These are phyloP conservation scores for Cichladusa arquata DNA, from an alignment of 2,113 vertebrate genomes.

Conservation along the genomic window DNA sequence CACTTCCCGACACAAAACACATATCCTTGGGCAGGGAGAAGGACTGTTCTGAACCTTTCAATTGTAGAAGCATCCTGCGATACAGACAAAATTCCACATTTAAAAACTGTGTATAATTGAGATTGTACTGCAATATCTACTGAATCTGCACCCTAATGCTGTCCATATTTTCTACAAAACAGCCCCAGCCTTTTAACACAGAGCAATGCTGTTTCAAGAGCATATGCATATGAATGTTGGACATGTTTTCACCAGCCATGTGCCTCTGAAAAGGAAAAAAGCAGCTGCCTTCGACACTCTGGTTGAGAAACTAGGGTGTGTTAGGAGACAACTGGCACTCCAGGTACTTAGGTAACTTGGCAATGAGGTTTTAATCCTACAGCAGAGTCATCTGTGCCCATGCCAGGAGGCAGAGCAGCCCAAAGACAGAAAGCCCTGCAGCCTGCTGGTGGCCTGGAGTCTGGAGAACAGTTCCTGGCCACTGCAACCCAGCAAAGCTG, in stretches of 20 bases:
- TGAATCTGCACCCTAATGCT: background rate
- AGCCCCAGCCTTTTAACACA: background rate
- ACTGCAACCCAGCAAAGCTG: background rate
- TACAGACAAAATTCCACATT: background rate
- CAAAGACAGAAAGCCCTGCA: background rate
- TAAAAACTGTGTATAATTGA: background rate
- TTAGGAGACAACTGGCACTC: background rate
- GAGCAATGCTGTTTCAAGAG: background rate
- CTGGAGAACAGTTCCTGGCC: fast-evolving
- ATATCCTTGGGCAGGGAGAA: background rate
- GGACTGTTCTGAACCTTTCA: background rate
- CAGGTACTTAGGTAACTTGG: background rate
- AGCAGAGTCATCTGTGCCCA: background rate
- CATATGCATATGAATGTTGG: background rate
- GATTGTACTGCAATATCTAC: background rate
- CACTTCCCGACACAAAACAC: background rate
- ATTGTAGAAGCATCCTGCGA: background rate
- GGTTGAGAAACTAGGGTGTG: background rate
- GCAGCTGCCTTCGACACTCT: fast-evolving
- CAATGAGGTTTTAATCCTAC: background rate
- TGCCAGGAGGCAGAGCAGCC: background rate
- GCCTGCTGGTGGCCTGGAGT: background rate
- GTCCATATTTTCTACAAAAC: background rate
- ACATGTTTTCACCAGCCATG: background rate
- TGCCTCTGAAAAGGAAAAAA: background rate